Evolutionary conservation across 2,113 vertebrate species (phyloP).

Genomic region (Sylvietta virens): DNA sequence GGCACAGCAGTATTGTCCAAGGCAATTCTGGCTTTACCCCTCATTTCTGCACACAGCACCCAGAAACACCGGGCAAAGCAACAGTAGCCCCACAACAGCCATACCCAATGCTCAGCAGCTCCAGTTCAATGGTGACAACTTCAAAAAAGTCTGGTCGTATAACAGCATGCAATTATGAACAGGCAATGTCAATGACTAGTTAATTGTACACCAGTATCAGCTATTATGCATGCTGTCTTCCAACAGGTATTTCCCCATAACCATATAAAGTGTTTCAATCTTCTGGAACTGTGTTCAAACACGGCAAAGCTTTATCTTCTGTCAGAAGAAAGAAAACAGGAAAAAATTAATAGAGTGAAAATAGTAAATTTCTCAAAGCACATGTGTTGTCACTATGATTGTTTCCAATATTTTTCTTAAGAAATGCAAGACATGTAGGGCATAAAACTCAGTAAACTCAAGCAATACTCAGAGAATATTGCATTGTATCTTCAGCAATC

Average conservation of each 20-base stretch:
- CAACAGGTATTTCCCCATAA: background rate
- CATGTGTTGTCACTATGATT: fast-evolving
- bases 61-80: background rate
- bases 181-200: background rate
- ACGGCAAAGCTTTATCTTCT: background rate
- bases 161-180: background rate
- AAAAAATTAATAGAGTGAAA: background rate
- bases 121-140: background rate
- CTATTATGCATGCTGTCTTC: background rate
- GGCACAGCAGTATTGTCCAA: background rate
- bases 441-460: background rate
- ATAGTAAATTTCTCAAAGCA: background rate
- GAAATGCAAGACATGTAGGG: background rate
- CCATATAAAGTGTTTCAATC: background rate
- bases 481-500: background rate
- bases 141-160: background rate
- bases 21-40: background rate
- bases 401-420: background rate
- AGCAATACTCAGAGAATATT: background rate
- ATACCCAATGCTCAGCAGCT: background rate
- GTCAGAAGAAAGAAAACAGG: background rate
- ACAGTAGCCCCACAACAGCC: background rate
- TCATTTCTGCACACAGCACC: background rate
- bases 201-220: background rate
- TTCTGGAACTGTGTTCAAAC: background rate